These are phyloP conservation scores for Drosophila seguyi DNA, from an alignment of 1,140 invertebrate genomes.

Conservation along the genomic window DNA sequence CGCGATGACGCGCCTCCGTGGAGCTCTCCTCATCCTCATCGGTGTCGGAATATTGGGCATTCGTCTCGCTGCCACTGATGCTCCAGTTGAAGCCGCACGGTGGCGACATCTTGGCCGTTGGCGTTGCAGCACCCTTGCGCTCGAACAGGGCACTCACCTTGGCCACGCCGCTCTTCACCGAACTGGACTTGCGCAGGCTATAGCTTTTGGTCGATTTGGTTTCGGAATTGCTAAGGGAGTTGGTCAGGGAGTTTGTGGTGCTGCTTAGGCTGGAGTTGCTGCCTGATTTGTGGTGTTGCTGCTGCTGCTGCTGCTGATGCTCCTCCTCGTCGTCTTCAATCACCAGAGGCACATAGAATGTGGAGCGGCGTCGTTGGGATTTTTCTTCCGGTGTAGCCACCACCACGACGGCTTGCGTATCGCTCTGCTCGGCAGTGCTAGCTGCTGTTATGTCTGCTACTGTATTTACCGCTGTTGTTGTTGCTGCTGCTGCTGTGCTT, in stretches of 20 bases:
- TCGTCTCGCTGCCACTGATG: conserved; percentile 67
- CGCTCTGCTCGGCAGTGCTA: conserved; percentile 36
- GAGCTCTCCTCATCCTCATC: conserved; percentile 71
- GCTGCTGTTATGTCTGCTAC: conserved; percentile 7
- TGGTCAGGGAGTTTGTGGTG: conserved; percentile 26
- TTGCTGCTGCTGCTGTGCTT: conserved; percentile 61
- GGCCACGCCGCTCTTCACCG: conserved; percentile 61
- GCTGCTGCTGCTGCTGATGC: background rate
- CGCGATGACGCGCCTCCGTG: conserved; percentile 49
- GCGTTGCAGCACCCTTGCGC: conserved; percentile 39
- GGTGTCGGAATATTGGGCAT: conserved; percentile 60
- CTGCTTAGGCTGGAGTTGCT: conserved; percentile 60
- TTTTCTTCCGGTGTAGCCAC: conserved; percentile 73
- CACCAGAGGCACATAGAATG: conserved; percentile 88
- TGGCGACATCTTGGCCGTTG: conserved; percentile 70
- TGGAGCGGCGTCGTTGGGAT: conserved; percentile 86
- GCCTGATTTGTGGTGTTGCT: conserved; percentile 28
- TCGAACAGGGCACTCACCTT: conserved; percentile 74
- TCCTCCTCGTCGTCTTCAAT: conserved; percentile 77
- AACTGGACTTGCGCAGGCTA: conserved; percentile 59
- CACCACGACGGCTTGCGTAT: conserved; percentile 27
- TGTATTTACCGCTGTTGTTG: conserved; percentile 48
- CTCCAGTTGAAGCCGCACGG: conserved; percentile 84
- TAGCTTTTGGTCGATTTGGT: conserved; percentile 16
- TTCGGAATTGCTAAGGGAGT: conserved; percentile 28